Evolutionary conservation across 1,140 invertebrate species (phyloP).

Genomic region (fruit fly (Drosophila melanogaster)): Release_6_plus_ISO1_MT NT_033777.3:13533501-13534000

Average conservation of each 20-base stretch:
- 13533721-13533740: too few species aligned
- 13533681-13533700: too few species aligned
- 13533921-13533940: conserved; percentile 17
- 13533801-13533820: background rate
- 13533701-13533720: too few species aligned
- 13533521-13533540: conserved; percentile 13
- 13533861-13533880: conserved; percentile 23
- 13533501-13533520: conserved; percentile 20
- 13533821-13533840: background rate
- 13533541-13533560: background rate
- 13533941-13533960: conserved; percentile 41
- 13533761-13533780: too few species aligned
- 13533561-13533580: background rate
- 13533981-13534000: conserved; percentile 29
- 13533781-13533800: background rate
- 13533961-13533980: conserved; percentile 33
- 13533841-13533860: background rate
- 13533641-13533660: too few species aligned
- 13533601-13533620: too few species aligned
- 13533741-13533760: too few species aligned
- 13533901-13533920: conserved; percentile 38
- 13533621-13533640: background rate
- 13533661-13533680: too few species aligned
- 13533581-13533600: too few species aligned
- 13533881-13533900: conserved; percentile 31